phyloP scores from a whole-genome alignment of 2,888 invertebrate genomes.

The Temnothorax rugatulus region DNA sequence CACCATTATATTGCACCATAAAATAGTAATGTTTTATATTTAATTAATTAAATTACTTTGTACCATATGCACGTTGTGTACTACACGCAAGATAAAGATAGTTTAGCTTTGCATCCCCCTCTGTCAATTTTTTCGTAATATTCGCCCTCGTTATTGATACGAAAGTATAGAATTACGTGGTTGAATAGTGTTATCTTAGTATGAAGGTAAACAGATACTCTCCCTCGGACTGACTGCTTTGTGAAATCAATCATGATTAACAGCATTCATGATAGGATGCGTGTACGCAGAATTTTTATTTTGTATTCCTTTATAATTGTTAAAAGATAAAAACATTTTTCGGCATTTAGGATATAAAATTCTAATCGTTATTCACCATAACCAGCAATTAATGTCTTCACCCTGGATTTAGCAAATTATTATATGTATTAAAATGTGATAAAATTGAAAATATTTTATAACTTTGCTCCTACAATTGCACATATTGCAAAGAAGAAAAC shows the following conservation, averaged over 20 bases:
- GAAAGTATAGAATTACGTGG: conserved; percentile 71
- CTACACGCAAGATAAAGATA: background rate
- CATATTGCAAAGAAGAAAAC: background rate
- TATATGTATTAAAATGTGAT: background rate
- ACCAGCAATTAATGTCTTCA: background rate
- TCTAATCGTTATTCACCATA: background rate
- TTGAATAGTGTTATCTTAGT: conserved; percentile 64
- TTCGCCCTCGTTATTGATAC: conserved; percentile 20
- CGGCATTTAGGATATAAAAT: background rate
- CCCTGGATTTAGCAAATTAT: background rate
- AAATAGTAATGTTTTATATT: background rate
- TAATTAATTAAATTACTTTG: background rate
- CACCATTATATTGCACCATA: background rate
- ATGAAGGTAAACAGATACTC: conserved; percentile 70
- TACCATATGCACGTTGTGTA: background rate
- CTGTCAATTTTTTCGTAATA: conserved; percentile 29
- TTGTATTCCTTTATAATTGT: background rate
- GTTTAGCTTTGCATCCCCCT: background rate
- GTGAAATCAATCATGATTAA: conserved; percentile 64
- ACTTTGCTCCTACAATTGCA: background rate
- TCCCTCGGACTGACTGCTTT: conserved; percentile 39
- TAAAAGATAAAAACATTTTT: background rate
- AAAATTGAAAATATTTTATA: background rate
- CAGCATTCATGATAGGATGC: conserved; percentile 30
- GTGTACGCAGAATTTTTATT: background rate